Percentiles rank a stretch among this genome's conserved stretches.
Evolutionary conservation across 1,140 invertebrate genomes (phyloP).

Genomic region (Anoplolepis gracilipes): DNA sequence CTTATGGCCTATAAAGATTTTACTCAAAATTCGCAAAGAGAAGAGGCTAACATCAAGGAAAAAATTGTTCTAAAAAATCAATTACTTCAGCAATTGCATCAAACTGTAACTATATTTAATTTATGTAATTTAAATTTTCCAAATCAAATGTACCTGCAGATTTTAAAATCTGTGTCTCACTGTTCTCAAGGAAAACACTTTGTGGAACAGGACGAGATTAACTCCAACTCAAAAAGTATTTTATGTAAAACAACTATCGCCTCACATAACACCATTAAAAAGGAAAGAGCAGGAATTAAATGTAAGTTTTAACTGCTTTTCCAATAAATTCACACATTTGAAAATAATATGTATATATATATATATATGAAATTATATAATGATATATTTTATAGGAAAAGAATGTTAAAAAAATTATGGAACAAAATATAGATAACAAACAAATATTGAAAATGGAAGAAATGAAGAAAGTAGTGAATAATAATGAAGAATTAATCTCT

Average conservation of each 20-base stretch:
- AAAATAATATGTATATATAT: slow-evolving; percentile 50
- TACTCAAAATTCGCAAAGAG: slow-evolving; percentile 71
- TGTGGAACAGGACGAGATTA: slow-evolving; percentile 76
- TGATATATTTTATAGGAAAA: slow-evolving; percentile 35
- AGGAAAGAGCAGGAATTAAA: slow-evolving; percentile 21
- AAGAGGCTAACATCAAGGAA: slow-evolving; percentile 32
- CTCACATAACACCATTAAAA: slow-evolving; percentile 36
- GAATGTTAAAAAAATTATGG: slow-evolving; percentile 11
- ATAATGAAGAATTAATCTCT: not conserved
- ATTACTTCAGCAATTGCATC: slow-evolving; percentile 67
- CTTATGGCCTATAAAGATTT: slow-evolving; percentile 80
- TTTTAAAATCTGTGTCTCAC: not conserved
- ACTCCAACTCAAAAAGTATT: slow-evolving; percentile 64
- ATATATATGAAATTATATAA: not conserved
- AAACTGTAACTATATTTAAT: slow-evolving; percentile 64
- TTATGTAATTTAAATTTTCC: slow-evolving; percentile 15
- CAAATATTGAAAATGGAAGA: slow-evolving; percentile 22
- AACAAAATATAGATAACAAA: not conserved
- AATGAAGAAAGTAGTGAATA: slow-evolving; percentile 41
- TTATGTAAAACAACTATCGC: slow-evolving; percentile 71
- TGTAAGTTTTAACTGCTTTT: slow-evolving; percentile 24
- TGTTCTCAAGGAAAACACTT: slow-evolving; percentile 70
- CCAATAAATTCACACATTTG: not conserved
- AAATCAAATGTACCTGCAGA: not conserved
- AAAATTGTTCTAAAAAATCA: slow-evolving; percentile 68